phyloP scores from a whole-genome alignment of 2,888 invertebrate genomes.

The Drosophila diplacantha region DNA sequence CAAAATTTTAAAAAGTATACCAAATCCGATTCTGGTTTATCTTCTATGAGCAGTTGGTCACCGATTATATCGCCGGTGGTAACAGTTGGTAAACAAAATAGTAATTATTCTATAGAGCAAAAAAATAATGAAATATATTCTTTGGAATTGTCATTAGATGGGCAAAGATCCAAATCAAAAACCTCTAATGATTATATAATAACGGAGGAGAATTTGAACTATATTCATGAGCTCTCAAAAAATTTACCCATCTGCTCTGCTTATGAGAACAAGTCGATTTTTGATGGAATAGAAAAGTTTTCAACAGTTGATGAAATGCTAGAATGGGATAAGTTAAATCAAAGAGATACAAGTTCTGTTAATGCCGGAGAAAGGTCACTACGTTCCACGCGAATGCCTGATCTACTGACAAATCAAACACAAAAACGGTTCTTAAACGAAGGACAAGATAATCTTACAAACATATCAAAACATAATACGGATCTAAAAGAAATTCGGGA shows the following conservation, averaged over 20 bases:
- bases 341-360: not conserved
- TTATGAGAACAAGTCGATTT: slow-evolving; percentile 77
- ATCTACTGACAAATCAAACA: slow-evolving; percentile 47
- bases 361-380: not conserved
- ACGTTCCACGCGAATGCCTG: slow-evolving; percentile 44
- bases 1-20: slow-evolving; percentile 67
- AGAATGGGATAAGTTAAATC: slow-evolving; percentile 66
- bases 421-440: not conserved
- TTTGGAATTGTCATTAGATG: slow-evolving; percentile 4
- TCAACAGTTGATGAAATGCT: slow-evolving; percentile 71
- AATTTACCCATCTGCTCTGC: slow-evolving; percentile 78
- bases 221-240: slow-evolving; percentile 77
- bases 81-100: slow-evolving; percentile 17
- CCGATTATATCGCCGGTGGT: slow-evolving; percentile 83
- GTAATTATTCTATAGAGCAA: slow-evolving; percentile 45
- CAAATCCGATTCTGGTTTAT: slow-evolving; percentile 91
- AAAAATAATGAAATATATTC: slow-evolving; percentile 31
- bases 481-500: slow-evolving; percentile 54
- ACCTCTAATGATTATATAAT: slow-evolving; percentile 65
- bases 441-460: not conserved
- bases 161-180: slow-evolving; percentile 2
- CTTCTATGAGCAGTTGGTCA: slow-evolving; percentile 92
- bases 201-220: slow-evolving; percentile 77
- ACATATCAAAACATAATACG: slow-evolving; percentile 28
- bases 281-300: slow-evolving; percentile 53